Evolutionary conservation across 1,140 invertebrate genomes (phyloP), one percentile per base, ranked within the genome.

Genomic region (Leptestheria dahalacensis): DNA sequence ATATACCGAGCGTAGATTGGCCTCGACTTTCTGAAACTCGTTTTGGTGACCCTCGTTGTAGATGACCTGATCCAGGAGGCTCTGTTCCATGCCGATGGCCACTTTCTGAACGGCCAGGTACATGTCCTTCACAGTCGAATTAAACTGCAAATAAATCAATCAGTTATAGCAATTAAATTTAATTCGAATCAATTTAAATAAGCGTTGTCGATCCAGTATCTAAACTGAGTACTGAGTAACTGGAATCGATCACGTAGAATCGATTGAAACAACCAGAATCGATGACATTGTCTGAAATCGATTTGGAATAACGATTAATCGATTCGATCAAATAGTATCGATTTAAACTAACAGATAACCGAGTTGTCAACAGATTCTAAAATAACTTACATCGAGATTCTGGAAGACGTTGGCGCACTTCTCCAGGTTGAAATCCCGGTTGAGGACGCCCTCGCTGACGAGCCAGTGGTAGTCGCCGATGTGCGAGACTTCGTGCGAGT

Each of bases 71-170:
- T 84, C 82, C 68, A 75, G 73, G 15, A 78, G 74, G 12, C 83
- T 74, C 68, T 83, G 81, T 61, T 84, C 82, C 46, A 84, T 63
- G 24, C 77, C 82, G 0, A 83, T 80, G 1, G 80, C 81, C 62
- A 78, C 77, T 66, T 71, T 78, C 66, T 84, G 82, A 66, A 84
- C 74, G 64, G 77, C 75, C 60, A 77, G 70, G 68, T 82, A 84
- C 9, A 74, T 71, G 49, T 78, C 68, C 15, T 76, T 63, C 51
- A 84, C 68, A 21, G 74, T 70, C 11, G 70, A 69, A 59, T 79
- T 73, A 41, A 81, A 67, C 79, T 81, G 70, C 2, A 72, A 73
- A 64, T 66, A 12, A 55, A 55, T 15, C 6, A 41, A 41, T 41
- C 6, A 41, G 6, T 41, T 41, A 9, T 41, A 41, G 6, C 33